Percentiles rank a stretch among this genome's conserved stretches.
phyloP scores from a whole-genome alignment of 2,888 invertebrate genomes.

The Norana najaformis region DNA sequence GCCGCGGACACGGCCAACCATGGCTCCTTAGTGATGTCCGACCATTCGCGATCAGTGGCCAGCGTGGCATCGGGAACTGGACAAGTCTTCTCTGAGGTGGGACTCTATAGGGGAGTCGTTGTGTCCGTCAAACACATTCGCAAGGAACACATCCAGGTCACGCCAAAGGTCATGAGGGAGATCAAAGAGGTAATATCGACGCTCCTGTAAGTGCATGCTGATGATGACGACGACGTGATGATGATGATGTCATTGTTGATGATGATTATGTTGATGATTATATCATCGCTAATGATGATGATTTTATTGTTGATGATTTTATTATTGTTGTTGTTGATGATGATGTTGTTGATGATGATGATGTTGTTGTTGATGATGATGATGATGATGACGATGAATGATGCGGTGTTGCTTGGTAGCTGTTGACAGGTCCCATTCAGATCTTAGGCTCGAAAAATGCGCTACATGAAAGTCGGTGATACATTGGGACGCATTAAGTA shows the following conservation, averaged over 20 bases:
- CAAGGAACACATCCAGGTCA: constrained; percentile 43
- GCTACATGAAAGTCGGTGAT: no score
- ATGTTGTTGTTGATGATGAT: no score
- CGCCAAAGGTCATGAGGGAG: constrained; percentile 47
- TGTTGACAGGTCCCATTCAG: no score
- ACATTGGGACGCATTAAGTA: no score
- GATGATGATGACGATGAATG: no score
- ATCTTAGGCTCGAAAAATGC: no score
- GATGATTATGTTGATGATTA: not conserved
- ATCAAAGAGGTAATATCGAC: constrained; percentile 48
- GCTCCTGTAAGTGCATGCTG: not conserved
- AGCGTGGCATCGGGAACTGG: constrained; percentile 35
- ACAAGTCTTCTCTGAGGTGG: constrained; percentile 52
- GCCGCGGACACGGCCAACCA: not conserved
- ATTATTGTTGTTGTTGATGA: no score
- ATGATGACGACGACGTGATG: not conserved
- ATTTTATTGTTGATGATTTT: not conserved
- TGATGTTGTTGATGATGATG: no score
- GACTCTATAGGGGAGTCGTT: constrained; percentile 48
- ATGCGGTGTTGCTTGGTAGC: no score
- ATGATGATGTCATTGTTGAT: not conserved
- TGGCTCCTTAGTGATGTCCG: not conserved
- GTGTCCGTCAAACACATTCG: constrained; percentile 80
- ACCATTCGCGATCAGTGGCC: constrained; percentile 34
- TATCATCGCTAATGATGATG: not conserved